Evolutionary conservation across 2,888 invertebrate genomes (phyloP), one percentile per base, ranked within the genome.

Genomic region (Drosophila trichaetosa): DNA sequence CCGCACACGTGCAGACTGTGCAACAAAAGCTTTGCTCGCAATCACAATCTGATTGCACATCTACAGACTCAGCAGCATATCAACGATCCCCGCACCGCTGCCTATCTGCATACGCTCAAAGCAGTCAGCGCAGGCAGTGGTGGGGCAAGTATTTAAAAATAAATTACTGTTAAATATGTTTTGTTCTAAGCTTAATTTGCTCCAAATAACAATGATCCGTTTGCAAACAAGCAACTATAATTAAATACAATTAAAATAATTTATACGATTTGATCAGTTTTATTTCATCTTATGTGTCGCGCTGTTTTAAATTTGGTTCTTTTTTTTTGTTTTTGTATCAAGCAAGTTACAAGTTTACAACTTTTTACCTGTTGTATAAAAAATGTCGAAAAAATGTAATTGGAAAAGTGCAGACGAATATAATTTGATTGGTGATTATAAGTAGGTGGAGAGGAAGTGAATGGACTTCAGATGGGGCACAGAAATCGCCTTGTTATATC

Each of bases 11-110:
- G 93, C 69, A 89, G 88, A 36, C 82, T 92, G 18, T 93, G 93
- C 72, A 89, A 87, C 5, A 93, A 92, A 63, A 82, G 90, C 31
- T 93, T 93, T 74, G 84, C 93, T 0, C 91, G 92, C 8, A 76
- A 84, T 31, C 93, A 93, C 82, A 93, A 93, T 64, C 76, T 93
- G 53, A 87, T 93, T n/a, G 93, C 93, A 1, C 93, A 93, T 64
- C 76, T 93, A 46, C 92, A 91, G 71, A 93, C 93, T 2, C 86
- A 92, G 58, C 90, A 89, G 51, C 93, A 93, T 73, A 81, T 89
- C 40, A 92, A 87, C 66, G 92, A 92, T 80, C 92, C 92, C 0
- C 83, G 87, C 24, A 76, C 85, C 5, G 79, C 76, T 11, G 67
- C 33, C 24, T 84, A 87, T 60, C 27, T 86, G 3, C 68, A 65